Percentiles rank a stretch among this genome's conserved stretches.
phyloP scores from a whole-genome alignment of 1,140 invertebrate species.

The Drosophila hydei region DNA sequence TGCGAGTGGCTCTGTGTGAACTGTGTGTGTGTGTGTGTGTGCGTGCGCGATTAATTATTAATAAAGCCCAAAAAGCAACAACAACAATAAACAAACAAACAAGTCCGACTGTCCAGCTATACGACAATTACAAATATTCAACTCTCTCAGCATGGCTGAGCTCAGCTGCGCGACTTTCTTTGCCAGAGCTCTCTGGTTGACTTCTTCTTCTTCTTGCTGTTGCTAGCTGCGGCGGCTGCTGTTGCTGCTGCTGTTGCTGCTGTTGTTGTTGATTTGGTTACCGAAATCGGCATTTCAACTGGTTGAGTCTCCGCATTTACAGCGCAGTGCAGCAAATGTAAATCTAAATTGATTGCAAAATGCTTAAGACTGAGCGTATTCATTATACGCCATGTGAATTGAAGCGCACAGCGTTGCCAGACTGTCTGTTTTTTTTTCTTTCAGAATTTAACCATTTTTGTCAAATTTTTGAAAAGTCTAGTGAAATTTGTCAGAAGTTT shows the following conservation, averaged over 20 bases:
- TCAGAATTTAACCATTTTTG: no score
- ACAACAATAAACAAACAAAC: constrained; percentile 64
- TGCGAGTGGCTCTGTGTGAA: constrained; percentile 6
- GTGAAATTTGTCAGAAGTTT: neutral
- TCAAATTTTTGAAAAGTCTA: no score
- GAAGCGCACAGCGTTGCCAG: constrained; percentile 42
- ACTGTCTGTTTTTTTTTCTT: constrained; percentile 4
- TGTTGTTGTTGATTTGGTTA: constrained; percentile 23
- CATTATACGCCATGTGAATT: constrained; percentile 49
- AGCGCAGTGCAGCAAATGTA: constrained; percentile 60
- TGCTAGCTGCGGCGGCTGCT: constrained; percentile 12
- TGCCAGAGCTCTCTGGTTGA: constrained; percentile 38
- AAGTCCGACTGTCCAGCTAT: constrained; percentile 66
- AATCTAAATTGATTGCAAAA: constrained; percentile 81
- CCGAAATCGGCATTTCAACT: constrained; percentile 46
- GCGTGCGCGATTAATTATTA: constrained; percentile 76
- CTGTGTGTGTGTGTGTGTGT: constrained; percentile 38
- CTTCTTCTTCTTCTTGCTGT: constrained; percentile 12
- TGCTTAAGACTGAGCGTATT: constrained; percentile 57
- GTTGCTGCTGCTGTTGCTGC: constrained; percentile 7
- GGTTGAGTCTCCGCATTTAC: constrained; percentile 24
- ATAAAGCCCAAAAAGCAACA: constrained; percentile 68
- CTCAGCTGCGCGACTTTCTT: constrained; percentile 46
- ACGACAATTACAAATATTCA: constrained; percentile 76
- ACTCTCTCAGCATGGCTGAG: constrained; percentile 56